phyloP scores from a whole-genome alignment of 2,888 invertebrate genomes.

The Erebia aethiops region DNA sequence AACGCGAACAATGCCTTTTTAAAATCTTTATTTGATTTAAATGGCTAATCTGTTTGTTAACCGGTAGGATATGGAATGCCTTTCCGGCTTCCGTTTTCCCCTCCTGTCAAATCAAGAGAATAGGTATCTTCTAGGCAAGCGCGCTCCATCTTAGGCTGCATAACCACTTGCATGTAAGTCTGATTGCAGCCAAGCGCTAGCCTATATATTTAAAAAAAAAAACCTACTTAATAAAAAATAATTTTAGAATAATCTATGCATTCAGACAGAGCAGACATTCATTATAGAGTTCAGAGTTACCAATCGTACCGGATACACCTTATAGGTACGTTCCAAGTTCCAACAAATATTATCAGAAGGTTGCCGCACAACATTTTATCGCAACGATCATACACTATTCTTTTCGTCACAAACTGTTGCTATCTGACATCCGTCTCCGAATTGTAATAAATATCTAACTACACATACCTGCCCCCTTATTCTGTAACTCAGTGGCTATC shows the following conservation, averaged over 20 bases:
- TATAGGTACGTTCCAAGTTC: constrained; percentile 59
- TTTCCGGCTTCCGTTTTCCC: too few species aligned
- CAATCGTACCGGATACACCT: constrained; percentile 68
- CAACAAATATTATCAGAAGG: constrained; percentile 62
- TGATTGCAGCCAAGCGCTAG: too few species aligned
- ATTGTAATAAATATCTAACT: background rate
- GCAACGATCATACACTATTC: constrained; percentile 36
- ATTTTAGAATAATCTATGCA: too few species aligned
- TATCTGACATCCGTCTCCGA: constrained; percentile 13
- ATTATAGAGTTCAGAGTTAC: constrained; percentile 59
- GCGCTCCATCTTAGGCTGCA: too few species aligned
- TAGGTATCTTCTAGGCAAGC: too few species aligned
- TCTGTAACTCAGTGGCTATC: too few species aligned
- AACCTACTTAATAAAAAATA: too few species aligned
- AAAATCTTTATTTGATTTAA: too few species aligned
- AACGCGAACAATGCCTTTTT: background rate
- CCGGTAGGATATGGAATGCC: too few species aligned
- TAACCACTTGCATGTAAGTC: too few species aligned
- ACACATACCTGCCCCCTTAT: background rate
- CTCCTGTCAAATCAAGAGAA: too few species aligned
- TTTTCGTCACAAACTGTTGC: constrained; percentile 32
- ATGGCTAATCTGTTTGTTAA: background rate
- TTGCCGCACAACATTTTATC: constrained; percentile 54
- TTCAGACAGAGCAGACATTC: constrained; percentile 60
- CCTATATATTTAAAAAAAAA: too few species aligned